phyloP scores from a whole-genome alignment of 2,113 vertebrate genomes.

The Micronycteris hirsuta region DNA sequence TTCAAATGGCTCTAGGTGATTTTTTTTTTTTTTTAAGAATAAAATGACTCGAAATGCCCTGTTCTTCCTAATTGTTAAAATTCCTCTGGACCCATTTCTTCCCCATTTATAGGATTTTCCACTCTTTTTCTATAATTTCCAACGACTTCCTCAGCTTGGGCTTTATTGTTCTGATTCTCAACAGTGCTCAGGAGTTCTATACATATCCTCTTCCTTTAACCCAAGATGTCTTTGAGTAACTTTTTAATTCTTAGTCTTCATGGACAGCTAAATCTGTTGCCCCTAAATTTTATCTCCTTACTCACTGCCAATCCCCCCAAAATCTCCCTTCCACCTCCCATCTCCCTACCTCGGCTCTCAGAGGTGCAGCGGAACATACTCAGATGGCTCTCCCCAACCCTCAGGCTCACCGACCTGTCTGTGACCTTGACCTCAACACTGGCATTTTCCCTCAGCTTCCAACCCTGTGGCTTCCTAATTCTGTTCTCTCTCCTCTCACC shows the following conservation, averaged over 20 bases:
- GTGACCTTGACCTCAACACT: background rate
- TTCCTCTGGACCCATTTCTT: background rate
- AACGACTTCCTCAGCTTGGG: background rate
- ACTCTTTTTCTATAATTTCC: background rate
- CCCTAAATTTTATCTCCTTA: background rate
- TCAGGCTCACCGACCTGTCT: background rate
- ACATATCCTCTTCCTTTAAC: background rate
- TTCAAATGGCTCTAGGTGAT: background rate
- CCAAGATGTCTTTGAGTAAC: background rate
- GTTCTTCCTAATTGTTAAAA: background rate
- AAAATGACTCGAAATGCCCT: background rate
- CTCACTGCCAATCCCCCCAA: background rate
- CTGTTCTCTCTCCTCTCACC: background rate
- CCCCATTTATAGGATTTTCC: background rate
- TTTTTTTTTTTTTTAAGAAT: background rate
- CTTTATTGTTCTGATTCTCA: background rate
- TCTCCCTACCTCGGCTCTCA: background rate
- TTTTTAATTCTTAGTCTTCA: background rate
- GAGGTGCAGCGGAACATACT: background rate
- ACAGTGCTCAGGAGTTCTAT: background rate
- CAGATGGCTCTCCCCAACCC: accelerated
- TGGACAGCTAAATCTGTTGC: background rate
- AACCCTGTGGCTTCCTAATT: background rate
- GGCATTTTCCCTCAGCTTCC: background rate
- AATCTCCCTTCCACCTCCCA: background rate